A percentile compares a stretch with the other conserved stretches of the same genome.
These are phyloP conservation scores for Molossus molossus DNA, from an alignment of 2,797 vertebrate genomes.

Conservation along the genomic window DNA sequence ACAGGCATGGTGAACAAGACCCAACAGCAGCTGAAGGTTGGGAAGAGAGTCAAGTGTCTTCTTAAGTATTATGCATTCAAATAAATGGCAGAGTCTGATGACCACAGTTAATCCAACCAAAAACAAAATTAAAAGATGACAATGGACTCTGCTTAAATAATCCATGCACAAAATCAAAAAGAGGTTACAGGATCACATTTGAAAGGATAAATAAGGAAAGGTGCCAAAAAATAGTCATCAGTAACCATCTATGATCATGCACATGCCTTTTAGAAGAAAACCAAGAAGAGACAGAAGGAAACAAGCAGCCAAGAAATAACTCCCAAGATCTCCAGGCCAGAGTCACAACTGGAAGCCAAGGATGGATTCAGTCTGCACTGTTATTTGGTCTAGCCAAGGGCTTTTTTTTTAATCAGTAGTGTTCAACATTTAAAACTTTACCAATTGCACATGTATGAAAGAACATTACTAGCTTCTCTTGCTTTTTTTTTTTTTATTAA, in stretches of 20 bases:
- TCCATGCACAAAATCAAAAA: neutral
- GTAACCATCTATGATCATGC: neutral
- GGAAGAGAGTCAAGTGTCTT: neutral
- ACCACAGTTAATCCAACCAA: neutral
- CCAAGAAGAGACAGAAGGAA: neutral
- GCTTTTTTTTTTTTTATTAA: too few species aligned
- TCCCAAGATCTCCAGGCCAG: neutral
- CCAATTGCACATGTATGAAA: neutral
- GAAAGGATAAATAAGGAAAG: neutral
- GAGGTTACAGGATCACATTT: neutral
- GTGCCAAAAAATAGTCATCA: neutral
- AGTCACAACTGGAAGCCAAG: neutral
- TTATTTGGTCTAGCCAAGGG: neutral
- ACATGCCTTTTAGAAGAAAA: neutral
- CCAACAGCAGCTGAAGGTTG: neutral
- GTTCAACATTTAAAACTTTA: neutral
- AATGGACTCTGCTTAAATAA: neutral
- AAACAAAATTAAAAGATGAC: neutral
- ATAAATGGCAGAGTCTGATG: neutral
- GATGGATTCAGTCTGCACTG: neutral
- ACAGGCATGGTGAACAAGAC: neutral
- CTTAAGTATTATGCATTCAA: neutral
- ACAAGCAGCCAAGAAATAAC: neutral
- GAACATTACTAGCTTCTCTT: neutral
- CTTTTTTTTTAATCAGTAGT: neutral